Evolutionary conservation across 1,140 invertebrate genomes (phyloP), one percentile per base, ranked within the genome.

Genomic region (Musca domestica): DNA sequence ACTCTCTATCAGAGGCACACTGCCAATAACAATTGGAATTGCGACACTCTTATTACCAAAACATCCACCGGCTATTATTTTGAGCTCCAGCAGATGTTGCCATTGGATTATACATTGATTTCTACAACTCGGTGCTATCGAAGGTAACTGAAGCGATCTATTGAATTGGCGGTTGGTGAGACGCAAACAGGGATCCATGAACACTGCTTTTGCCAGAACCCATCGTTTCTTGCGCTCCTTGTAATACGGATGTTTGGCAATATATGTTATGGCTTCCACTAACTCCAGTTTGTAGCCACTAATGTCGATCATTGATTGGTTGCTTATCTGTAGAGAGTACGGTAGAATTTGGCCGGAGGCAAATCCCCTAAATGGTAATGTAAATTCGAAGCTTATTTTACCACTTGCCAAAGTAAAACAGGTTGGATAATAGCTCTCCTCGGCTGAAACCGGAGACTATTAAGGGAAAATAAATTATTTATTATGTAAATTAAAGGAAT

Each of bases 71-170:
- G 74, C 5, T 67, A 56, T n/a, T 10, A 77, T 72, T 1, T 69
- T 41, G 22, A 77, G 56, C 6, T 71, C 46, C 0, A 78, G 51
- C 1, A 61, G 27, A 15, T 76, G 73, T n/a, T 58, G 49, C 0
- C 75, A 58, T 10, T 68, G 61, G 15, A 79, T 70, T 7, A 79
- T 77, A 27, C 71, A 66, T 0, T 54, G 14, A 3, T 64, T 15
- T 15, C 71, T 52, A 74, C 90, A 88, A 0, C 73, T 69, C 3
- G 77, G 77, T 4, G 73, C 71, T 15, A 74, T 70, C 0, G 72
- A 58, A 0, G 77, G 77, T 30, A 80, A 71, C 2, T 64, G 22
- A 10, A 80, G 23, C 1, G 22, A 67, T n/a, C 71, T 74, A 6
- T 71, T 64, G 1, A 76, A 67, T 15, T 72, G 7, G 7, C 71